Percentiles rank a stretch among this genome's conserved stretches.
Conservation (phyloP, 2,888 invertebrate species). For the Meghimatium bilineatum region DNA sequence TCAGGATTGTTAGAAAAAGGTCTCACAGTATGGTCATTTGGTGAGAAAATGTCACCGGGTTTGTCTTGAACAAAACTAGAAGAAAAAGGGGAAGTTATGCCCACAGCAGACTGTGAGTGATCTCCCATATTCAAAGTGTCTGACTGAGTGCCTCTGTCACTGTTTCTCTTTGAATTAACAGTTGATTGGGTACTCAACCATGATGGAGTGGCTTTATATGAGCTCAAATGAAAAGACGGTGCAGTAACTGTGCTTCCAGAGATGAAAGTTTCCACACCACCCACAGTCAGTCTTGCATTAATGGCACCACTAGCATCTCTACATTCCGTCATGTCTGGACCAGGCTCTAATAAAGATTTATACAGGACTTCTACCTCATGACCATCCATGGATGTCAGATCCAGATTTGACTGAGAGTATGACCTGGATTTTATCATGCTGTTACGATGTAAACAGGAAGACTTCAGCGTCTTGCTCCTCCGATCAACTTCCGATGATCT, state of each 20-base stretch:
- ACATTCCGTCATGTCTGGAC: constrained; percentile 13
- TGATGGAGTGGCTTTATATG: neutral
- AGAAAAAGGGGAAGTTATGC: neutral
- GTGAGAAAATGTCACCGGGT: neutral
- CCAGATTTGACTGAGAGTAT: constrained; percentile 39
- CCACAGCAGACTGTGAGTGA: neutral
- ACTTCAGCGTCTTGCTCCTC: constrained; percentile 48
- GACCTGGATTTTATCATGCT: constrained; percentile 34
- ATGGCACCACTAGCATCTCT: neutral
- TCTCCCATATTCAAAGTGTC: neutral
- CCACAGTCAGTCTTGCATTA: neutral
- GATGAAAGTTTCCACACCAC: neutral
- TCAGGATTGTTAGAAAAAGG: neutral
- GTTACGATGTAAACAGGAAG: constrained; percentile 49
- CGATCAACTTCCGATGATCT: neutral
- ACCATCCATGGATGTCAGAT: constrained; percentile 36
- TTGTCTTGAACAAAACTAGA: neutral
- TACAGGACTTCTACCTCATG: constrained; percentile 54
- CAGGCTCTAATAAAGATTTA: constrained; percentile 52
- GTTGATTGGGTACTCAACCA: neutral
- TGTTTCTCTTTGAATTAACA: no score
- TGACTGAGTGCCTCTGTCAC: neutral
- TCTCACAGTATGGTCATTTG: neutral
- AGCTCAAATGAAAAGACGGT: neutral
- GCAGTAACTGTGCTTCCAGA: neutral